These are phyloP conservation scores for Nilaparvata lugens DNA, from an alignment of 1,140 invertebrate species.

Conservation along the genomic window DNA sequence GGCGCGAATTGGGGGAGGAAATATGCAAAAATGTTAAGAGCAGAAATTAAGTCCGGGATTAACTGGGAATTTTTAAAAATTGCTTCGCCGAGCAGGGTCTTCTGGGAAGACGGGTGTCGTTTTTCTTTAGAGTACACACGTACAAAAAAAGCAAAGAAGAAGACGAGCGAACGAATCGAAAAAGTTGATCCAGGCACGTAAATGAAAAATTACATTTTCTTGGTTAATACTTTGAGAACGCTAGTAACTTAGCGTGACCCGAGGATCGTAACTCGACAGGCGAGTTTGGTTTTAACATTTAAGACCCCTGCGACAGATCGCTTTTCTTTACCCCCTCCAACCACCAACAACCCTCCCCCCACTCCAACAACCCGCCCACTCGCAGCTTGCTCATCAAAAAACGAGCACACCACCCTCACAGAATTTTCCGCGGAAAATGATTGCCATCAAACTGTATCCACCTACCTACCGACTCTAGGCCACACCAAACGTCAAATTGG, in stretches of 20 bases:
- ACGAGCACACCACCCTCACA: too few relatives aligned
- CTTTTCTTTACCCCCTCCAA: neutral
- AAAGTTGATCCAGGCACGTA: constrained; percentile 30
- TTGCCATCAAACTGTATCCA: too few relatives aligned
- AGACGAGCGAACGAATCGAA: constrained; percentile 20
- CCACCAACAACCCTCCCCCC: neutral
- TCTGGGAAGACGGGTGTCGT: constrained; percentile 10
- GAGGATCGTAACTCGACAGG: neutral
- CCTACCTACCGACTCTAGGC: too few relatives aligned
- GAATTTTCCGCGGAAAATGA: too few relatives aligned
- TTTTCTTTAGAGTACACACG: constrained; percentile 19
- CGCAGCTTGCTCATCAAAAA: too few relatives aligned
- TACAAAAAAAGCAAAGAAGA: constrained; percentile 10
- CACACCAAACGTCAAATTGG: too few relatives aligned
- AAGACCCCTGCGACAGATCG: neutral
- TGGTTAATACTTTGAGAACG: constrained; percentile 23
- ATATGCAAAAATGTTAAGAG: constrained; percentile 23
- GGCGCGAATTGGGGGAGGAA: constrained; percentile 5
- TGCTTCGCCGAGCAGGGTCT: constrained; percentile 17
- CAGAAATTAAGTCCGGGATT: constrained; percentile 28
- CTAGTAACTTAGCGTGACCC: constrained; percentile 7
- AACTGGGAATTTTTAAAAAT: constrained; percentile 28
- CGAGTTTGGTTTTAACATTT: too few relatives aligned
- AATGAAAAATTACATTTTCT: constrained; percentile 29
- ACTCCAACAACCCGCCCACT: neutral